Conservation (phyloP, 2,113 vertebrate species). For the Chrysochloris asiatica region DNA sequence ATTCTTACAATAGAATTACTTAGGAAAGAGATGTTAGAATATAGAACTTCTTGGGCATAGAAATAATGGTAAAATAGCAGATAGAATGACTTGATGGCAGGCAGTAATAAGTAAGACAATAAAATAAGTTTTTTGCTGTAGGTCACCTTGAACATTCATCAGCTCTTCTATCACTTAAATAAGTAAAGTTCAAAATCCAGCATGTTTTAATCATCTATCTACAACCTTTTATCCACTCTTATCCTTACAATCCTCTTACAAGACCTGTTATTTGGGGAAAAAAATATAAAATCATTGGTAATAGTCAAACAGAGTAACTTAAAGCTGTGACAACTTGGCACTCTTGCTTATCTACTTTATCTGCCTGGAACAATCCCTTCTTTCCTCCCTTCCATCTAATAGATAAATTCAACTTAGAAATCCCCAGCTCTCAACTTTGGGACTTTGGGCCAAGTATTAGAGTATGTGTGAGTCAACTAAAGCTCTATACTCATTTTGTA, state of each 20-base stretch:
- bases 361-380: neutral
- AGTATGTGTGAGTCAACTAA: neutral
- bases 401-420: neutral
- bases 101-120: neutral
- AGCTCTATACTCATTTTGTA: neutral
- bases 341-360: neutral
- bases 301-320: constrained; percentile 7
- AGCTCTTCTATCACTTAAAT: neutral
- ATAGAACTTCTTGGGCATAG: neutral
- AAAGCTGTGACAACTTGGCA: neutral
- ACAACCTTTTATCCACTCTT: neutral
- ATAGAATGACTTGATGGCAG: too few relatives aligned
- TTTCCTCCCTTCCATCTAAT: neutral
- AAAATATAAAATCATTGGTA: constrained; percentile 44
- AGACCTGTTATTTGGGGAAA: constrained; percentile 39
- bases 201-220: neutral
- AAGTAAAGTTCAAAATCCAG: neutral
- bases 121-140: neutral
- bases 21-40: neutral
- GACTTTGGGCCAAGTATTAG: neutral
- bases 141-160: neutral
- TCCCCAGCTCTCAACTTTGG: neutral
- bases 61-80: neutral
- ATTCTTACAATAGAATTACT: neutral
- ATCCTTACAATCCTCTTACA: constrained; percentile 10